A percentile compares a stretch with the other conserved stretches of the same genome.
phyloP scores from a whole-genome alignment of 2,113 vertebrate genomes.

The Beaufortia kweichowensis region DNA sequence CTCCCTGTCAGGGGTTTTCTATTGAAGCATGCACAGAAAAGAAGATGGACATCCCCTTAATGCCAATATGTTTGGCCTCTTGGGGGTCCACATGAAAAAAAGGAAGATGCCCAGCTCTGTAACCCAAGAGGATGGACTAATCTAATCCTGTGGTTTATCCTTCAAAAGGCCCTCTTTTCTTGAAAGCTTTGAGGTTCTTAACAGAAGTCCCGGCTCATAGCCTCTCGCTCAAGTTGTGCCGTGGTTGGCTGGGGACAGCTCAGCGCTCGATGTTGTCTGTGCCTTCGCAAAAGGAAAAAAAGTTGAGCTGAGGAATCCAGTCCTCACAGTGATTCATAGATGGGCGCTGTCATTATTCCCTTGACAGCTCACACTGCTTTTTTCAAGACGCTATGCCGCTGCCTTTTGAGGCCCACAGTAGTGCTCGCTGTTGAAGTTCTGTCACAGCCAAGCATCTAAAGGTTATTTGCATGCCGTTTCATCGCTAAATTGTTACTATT shows the following conservation, averaged over 20 bases:
- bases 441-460: conserved; percentile 4
- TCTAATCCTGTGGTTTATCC: conserved; percentile 77
- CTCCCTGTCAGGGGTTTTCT: conserved; percentile 33
- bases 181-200: conserved; percentile 34
- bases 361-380: conserved; percentile 36
- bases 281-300: conserved; percentile 22
- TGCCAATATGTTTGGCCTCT: conserved; percentile 42
- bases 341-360: conserved; percentile 48
- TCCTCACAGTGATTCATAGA: conserved; percentile 40
- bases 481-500: conserved; percentile 18
- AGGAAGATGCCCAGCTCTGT: conserved; percentile 57
- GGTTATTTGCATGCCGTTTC: conserved; percentile 24
- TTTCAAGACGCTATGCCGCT: conserved; percentile 27
- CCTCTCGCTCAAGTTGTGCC: conserved; percentile 36
- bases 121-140: conserved; percentile 73
- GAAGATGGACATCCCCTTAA: conserved; percentile 48
- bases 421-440: conserved; percentile 26
- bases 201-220: conserved; percentile 35
- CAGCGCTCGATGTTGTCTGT: conserved; percentile 28
- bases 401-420: conserved; percentile 20
- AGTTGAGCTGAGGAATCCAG: conserved; percentile 43
- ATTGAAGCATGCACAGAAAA: conserved; percentile 42
- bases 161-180: conserved; percentile 69
- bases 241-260: conserved; percentile 32
- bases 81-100: conserved; percentile 43